Evolutionary conservation across 2,888 invertebrate species (phyloP).

Genomic region (Fragum whitleyi): DNA sequence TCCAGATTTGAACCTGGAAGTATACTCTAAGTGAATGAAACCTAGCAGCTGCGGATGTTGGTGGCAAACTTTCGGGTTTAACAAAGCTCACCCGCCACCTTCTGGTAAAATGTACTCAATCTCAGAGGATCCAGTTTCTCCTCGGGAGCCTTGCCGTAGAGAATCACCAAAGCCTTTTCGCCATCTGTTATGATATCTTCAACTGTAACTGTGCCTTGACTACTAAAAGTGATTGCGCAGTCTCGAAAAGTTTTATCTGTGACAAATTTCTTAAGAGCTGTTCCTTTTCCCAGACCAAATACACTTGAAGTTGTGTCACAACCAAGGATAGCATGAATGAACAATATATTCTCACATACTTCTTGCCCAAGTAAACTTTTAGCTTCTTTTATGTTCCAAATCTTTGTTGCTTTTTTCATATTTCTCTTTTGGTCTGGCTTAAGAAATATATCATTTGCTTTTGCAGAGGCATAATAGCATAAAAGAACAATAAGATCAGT

Average conservation of each 20-base stretch:
- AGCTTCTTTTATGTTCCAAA: not conserved
- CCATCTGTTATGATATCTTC: not conserved
- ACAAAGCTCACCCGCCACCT: too few relatives aligned
- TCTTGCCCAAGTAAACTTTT: not conserved
- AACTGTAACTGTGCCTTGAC: not conserved
- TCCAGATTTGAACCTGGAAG: not conserved
- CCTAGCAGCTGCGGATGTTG: not conserved
- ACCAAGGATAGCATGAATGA: conserved; percentile 66
- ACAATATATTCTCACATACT: conserved; percentile 41
- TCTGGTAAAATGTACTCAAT: not conserved
- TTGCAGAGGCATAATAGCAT: not conserved
- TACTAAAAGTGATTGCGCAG: not conserved
- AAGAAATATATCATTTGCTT: not conserved
- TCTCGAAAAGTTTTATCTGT: not conserved
- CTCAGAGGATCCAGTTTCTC: not conserved
- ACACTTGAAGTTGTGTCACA: conserved; percentile 67
- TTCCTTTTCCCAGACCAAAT: conserved; percentile 8
- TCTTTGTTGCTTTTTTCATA: not conserved
- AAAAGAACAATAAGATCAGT: not conserved
- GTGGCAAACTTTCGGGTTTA: not conserved
- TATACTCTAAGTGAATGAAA: not conserved
- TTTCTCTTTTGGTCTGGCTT: not conserved
- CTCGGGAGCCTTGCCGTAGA: not conserved
- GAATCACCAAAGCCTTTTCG: not conserved
- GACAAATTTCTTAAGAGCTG: not conserved